Evolutionary conservation across 2,888 invertebrate species (phyloP).

Genomic region (Coremacera marginata): DNA sequence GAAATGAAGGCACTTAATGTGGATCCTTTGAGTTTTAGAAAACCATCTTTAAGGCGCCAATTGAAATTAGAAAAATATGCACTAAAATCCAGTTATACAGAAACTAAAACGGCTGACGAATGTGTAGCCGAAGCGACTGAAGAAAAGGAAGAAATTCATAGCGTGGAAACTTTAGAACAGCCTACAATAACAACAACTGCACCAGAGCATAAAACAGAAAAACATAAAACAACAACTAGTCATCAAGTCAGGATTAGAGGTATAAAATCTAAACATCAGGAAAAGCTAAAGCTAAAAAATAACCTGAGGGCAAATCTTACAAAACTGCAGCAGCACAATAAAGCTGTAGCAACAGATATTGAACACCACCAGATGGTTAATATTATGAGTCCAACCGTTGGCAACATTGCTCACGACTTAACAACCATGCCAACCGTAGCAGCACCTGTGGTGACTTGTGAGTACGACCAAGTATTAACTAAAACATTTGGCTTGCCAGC

Average conservation of each 20-base stretch:
- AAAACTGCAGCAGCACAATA: constrained; percentile 8
- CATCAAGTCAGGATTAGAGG: background rate
- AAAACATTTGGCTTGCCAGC: too few species aligned
- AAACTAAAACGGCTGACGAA: too few species aligned
- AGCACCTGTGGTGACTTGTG: too few species aligned
- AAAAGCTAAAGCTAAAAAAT: background rate
- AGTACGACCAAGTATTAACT: too few species aligned
- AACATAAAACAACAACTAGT: background rate
- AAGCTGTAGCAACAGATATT: background rate
- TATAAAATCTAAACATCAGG: background rate
- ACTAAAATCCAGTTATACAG: background rate
- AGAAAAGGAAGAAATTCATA: background rate
- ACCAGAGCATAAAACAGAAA: background rate
- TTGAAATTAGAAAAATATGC: background rate
- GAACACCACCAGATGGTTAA: background rate
- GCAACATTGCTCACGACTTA: background rate
- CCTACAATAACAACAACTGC: background rate
- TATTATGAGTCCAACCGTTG: background rate
- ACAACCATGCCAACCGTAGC: too few species aligned
- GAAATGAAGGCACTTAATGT: constrained; percentile 45
- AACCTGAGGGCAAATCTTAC: background rate
- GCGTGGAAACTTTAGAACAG: background rate
- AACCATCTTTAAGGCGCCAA: background rate
- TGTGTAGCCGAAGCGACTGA: background rate
- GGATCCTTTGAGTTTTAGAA: background rate